A percentile compares a stretch with the other conserved stretches of the same genome.
phyloP scores from a whole-genome alignment of 2,888 invertebrate species.

The Yponomeuta malinellus region DNA sequence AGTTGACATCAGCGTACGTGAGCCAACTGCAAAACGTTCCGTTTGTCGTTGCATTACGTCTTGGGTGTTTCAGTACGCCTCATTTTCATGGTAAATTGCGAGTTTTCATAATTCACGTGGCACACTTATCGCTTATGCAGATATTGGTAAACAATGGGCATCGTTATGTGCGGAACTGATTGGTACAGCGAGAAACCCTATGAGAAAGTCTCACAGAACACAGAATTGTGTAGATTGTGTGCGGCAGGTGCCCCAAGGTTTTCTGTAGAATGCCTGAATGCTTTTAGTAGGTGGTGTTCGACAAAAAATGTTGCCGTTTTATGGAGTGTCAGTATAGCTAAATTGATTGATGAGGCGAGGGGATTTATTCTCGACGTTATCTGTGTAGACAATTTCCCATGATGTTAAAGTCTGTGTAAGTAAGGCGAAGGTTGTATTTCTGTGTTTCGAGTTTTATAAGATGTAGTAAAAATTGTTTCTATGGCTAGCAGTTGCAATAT shows the following conservation, averaged over 20 bases:
- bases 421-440: too few species aligned
- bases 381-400: background rate
- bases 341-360: conserved; percentile 12
- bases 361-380: conserved; percentile 3
- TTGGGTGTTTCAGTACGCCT: background rate
- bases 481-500: too few species aligned
- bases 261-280: background rate
- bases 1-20: conserved; percentile 68
- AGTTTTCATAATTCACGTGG: conserved; percentile 3
- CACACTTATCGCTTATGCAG: background rate
- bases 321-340: conserved; percentile 9
- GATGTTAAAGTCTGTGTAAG: too few species aligned
- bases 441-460: too few species aligned
- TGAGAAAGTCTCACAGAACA: background rate
- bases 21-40: conserved; percentile 52
- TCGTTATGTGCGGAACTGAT: background rate
- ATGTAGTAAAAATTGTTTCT: too few species aligned
- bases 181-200: background rate
- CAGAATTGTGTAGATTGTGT: too few species aligned
- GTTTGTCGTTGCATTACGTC: conserved; percentile 36
- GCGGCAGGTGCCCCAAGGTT: background rate
- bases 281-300: background rate
- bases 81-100: conserved; percentile 1
- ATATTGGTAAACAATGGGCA: background rate
- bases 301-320: background rate